Percentiles rank a stretch among this genome's conserved stretches.
Evolutionary conservation across 2,113 vertebrate genomes (phyloP).

Genomic region (Garra rufa): DNA sequence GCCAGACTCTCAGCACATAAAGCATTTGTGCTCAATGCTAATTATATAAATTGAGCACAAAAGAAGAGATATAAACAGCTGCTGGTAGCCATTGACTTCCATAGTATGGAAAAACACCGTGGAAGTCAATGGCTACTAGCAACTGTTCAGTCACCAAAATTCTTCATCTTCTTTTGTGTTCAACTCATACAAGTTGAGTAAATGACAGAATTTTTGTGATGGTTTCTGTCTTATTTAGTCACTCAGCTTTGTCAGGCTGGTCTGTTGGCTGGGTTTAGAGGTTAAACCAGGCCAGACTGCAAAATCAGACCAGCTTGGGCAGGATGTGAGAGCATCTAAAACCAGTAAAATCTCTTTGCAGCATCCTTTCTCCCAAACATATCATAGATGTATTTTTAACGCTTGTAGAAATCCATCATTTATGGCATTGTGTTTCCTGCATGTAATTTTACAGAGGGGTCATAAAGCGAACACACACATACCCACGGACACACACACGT

Average conservation of each 20-base stretch:
- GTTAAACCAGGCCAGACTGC: neutral
- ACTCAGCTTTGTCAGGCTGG: too few relatives aligned
- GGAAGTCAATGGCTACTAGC: neutral
- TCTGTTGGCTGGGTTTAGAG: neutral
- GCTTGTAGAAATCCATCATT: neutral
- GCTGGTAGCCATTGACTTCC: neutral
- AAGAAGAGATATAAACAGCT: neutral
- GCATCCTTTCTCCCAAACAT: neutral
- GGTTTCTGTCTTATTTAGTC: too few relatives aligned
- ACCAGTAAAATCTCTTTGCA: neutral
- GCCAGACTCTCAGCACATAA: neutral
- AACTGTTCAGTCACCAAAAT: too few relatives aligned
- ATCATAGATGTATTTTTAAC: neutral
- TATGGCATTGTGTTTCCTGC: slow-evolving; percentile 32
- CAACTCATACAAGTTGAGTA: neutral
- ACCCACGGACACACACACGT: slow-evolving; percentile 1
- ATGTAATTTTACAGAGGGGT: neutral
- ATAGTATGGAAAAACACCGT: neutral
- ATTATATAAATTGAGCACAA: neutral
- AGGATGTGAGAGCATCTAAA: neutral
- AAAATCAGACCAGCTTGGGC: neutral
- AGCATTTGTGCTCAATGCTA: neutral
- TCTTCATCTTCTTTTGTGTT: neutral
- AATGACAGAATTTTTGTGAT: neutral
- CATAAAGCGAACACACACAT: slow-evolving; percentile 6